Conservation (phyloP, 2,113 vertebrate species). For the Vidua macroura region DNA sequence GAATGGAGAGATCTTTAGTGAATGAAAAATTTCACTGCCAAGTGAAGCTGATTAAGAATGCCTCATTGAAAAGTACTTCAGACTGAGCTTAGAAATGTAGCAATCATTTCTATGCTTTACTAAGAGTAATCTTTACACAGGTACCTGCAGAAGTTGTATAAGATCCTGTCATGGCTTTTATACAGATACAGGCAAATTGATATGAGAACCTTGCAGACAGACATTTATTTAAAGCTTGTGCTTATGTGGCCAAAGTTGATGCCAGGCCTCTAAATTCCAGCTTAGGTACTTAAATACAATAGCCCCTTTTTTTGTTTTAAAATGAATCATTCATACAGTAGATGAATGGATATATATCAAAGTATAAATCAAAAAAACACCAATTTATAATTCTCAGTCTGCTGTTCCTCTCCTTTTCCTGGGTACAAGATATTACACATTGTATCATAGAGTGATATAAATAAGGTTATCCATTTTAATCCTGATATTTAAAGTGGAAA, state of each 20-base stretch:
- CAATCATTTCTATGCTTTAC: neutral
- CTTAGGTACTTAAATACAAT: neutral
- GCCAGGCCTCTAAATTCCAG: neutral
- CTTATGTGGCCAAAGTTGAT: neutral
- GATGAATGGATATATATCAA: neutral
- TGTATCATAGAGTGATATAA: neutral
- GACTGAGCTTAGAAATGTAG: neutral
- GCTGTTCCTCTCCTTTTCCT: neutral
- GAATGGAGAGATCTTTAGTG: neutral
- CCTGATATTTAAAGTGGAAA: conserved; percentile 3
- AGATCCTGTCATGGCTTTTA: neutral
- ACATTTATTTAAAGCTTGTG: neutral
- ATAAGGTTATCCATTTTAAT: neutral
- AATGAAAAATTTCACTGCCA: neutral
- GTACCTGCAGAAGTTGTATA: neutral
- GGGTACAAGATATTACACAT: neutral
- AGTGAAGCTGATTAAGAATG: neutral
- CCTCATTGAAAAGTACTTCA: neutral
- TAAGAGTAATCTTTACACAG: neutral
- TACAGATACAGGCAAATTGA: neutral
- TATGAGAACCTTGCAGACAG: neutral
- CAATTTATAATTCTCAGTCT: neutral
- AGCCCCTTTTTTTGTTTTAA: neutral
- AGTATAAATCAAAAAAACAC: neutral
- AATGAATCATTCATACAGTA: neutral